A percentile compares a stretch with the other conserved stretches of the same genome.
Evolutionary conservation across 2,113 vertebrate species (phyloP).

Genomic region (Dermatemys mawii): DNA sequence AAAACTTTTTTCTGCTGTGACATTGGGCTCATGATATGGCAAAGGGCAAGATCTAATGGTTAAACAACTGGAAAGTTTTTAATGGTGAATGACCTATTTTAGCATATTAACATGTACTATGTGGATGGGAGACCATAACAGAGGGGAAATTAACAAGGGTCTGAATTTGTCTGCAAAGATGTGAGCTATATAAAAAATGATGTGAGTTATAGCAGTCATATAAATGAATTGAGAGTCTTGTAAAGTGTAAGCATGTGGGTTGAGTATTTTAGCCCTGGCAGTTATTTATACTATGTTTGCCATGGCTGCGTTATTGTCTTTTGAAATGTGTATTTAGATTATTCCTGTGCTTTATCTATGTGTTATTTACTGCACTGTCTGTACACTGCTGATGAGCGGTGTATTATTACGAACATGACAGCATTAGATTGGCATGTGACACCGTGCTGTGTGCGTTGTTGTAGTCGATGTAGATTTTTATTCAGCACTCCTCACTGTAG

Average conservation of each 20-base stretch:
- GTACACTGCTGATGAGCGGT: not conserved
- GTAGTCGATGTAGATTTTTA: not conserved
- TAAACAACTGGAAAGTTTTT: not conserved
- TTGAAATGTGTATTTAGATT: not conserved
- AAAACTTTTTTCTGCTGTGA: not conserved
- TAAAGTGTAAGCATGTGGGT: constrained; percentile 32
- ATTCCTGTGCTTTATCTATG: constrained; percentile 29
- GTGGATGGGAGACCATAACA: not conserved
- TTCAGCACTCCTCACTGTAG: not conserved
- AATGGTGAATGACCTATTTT: constrained; percentile 6
- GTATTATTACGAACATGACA: not conserved
- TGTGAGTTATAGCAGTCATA: constrained; percentile 42
- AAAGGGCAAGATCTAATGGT: not conserved
- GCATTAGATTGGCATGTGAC: not conserved
- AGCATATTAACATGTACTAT: constrained; percentile 18
- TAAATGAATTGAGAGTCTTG: constrained; percentile 46
- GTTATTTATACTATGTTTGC: constrained; percentile 29
- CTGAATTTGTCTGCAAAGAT: constrained; percentile 8
- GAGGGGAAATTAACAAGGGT: not conserved
- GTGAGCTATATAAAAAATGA: constrained; percentile 31
- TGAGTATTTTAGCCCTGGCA: constrained; percentile 42
- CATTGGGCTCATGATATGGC: not conserved
- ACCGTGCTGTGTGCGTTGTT: not conserved
- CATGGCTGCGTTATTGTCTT: constrained; percentile 25
- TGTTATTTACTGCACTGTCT: not conserved